phyloP scores from a whole-genome alignment of 2,113 vertebrate genomes.

The Saimiri boliviensis region DNA sequence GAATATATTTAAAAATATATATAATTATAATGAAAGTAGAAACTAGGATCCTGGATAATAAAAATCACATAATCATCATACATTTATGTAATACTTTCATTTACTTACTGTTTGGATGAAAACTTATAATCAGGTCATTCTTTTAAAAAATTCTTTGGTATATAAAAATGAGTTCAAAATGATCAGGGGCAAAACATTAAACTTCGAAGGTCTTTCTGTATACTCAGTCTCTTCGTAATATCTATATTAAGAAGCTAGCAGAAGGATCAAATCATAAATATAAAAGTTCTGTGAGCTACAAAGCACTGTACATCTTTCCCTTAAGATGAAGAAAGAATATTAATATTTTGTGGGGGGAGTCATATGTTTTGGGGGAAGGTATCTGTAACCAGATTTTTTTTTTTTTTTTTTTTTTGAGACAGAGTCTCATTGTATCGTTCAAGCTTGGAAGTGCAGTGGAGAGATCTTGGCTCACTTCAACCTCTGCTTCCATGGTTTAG shows the following conservation, averaged over 20 bases:
- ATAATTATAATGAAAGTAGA: not conserved
- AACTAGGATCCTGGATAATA: not conserved
- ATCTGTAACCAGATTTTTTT: not conserved
- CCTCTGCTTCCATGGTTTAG: too few species aligned
- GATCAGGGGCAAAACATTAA: not conserved
- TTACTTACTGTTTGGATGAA: not conserved
- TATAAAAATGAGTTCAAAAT: constrained; percentile 24
- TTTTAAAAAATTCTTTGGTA: not conserved
- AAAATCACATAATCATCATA: not conserved
- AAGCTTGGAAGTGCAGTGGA: too few species aligned
- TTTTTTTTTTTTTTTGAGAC: not conserved
- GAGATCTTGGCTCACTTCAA: too few species aligned
- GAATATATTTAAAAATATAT: constrained; percentile 1
- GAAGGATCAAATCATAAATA: not conserved
- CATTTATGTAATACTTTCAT: constrained; percentile 20
- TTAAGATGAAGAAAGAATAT: not conserved
- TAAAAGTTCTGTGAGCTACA: not conserved
- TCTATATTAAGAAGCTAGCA: not conserved
- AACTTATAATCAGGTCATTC: constrained; percentile 35
- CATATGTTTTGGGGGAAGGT: not conserved
- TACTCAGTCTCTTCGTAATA: not conserved
- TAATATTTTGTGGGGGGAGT: not conserved
- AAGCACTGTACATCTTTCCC: not conserved
- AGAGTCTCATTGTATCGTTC: not conserved
- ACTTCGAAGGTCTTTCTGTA: not conserved